Evolutionary conservation across 2,113 vertebrate species (phyloP), one percentile per base, ranked within the genome.

Genomic region (Tragelaphus scriptus): DNA sequence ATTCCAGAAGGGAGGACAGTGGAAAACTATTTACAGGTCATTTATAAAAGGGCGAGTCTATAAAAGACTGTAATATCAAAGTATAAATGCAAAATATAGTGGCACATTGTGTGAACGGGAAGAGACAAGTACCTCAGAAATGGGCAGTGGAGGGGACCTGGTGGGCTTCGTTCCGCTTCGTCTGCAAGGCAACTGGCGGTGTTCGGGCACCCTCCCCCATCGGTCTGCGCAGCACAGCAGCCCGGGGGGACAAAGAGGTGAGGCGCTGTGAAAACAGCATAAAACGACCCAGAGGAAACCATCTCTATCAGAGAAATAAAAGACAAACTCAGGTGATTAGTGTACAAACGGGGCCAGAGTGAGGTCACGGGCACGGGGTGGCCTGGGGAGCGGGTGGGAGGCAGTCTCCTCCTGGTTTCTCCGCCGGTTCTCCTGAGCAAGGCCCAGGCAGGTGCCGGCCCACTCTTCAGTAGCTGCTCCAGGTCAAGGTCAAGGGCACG

Each of bases 61-160:
- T 96, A 98, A 98, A 99, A 98, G 98, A 98, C 98, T 98, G 98
- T 99, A 98, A 99, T 99, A 99, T 96, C 98, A 0, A 99, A 98
- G 98, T 98, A 98, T 98, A 99, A 98, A 99, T 96, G 98, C 96
- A 98, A 98, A 98, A 98, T 98, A 99, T 98, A 98, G 99, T 98
- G 99, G 98, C 98, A 98, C 98, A 91, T 97, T 86, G 97, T 49
- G 98, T 98, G 98, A 98, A 80, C 56, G 86, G 97, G 13, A 8
- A 98, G 97, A 98, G 98, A 97, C 55, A 95, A 86, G 98, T 94
- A 98, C 98, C 98, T 98, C 97, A 92, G 98, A 95, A 95, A 51
- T 21, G 16, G 32, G 65, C 95, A 81, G 98, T 97, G 80, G 84
- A 65, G 77, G 95, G 40, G 19, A 16, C 71, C 65, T 0, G 55